phyloP scores from a whole-genome alignment of 1,140 invertebrate genomes.

The Drosophila bipectinata region DNA sequence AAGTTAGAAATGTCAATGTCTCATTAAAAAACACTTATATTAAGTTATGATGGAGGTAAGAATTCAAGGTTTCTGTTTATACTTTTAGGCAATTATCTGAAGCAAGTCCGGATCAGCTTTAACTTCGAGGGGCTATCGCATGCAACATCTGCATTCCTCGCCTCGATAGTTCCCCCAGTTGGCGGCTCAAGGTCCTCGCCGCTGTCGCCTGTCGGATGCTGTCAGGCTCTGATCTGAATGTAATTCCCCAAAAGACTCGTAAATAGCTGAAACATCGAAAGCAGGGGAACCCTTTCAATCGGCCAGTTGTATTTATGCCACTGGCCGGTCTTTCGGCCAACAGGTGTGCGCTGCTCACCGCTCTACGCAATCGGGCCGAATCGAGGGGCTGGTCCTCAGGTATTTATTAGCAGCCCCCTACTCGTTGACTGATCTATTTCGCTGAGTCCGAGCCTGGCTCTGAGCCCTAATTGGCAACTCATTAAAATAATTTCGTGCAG shows the following conservation, averaged over 20 bases:
- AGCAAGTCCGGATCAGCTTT: background rate
- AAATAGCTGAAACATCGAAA: constrained; percentile 30
- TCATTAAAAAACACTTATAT: background rate
- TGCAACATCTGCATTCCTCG: constrained; percentile 37
- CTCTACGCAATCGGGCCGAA: constrained; percentile 48
- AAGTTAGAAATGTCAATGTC: too few species aligned
- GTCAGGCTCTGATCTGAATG: constrained; percentile 29
- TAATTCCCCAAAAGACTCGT: constrained; percentile 47
- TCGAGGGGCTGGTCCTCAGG: constrained; percentile 13
- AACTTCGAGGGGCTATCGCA: constrained; percentile 7
- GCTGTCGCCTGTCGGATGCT: constrained; percentile 40
- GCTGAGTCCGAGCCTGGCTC: background rate
- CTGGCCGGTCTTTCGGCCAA: constrained; percentile 40
- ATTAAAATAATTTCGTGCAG: constrained; percentile 74
- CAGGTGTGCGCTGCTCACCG: constrained; percentile 59
- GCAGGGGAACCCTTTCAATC: constrained; percentile 20
- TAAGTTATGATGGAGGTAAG: background rate
- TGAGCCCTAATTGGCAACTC: constrained; percentile 69
- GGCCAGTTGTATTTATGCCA: constrained; percentile 60
- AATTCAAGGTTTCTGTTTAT: background rate
- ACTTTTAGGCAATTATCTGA: constrained; percentile 10
- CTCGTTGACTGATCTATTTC: constrained; percentile 63
- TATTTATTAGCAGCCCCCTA: constrained; percentile 61
- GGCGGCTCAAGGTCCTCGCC: constrained; percentile 6
- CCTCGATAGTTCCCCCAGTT: constrained; percentile 14